Conservation (phyloP, 2,888 invertebrate species). For the Cheilosia soror region DNA sequence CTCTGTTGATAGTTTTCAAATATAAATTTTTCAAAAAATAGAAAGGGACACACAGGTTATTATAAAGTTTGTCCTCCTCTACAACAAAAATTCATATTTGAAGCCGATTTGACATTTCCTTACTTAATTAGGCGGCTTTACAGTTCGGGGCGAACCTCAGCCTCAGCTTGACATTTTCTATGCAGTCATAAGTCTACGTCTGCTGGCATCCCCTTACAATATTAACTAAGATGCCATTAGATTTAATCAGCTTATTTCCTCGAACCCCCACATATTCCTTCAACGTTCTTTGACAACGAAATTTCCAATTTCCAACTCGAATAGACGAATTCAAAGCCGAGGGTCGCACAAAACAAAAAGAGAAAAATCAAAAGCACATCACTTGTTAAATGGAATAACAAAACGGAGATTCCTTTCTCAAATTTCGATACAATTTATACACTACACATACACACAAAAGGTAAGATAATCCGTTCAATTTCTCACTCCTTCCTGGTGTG, state of each 20-base stretch:
- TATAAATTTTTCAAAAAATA: too few species aligned
- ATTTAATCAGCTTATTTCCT: constrained; percentile 71
- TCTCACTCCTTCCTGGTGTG: constrained; percentile 42
- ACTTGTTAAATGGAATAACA: constrained; percentile 59
- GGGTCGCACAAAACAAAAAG: constrained; percentile 21
- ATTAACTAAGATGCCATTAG: constrained; percentile 63
- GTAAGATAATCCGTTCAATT: constrained; percentile 75
- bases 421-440: constrained; percentile 68
- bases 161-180: too few species aligned
- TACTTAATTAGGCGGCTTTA: too few species aligned
- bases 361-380: constrained; percentile 57
- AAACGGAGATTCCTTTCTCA: constrained; percentile 53
- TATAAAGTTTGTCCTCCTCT: not conserved
- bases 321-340: constrained; percentile 39
- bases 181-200: not conserved
- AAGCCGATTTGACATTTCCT: constrained; percentile 27
- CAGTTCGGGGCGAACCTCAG: too few species aligned
- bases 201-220: constrained; percentile 29
- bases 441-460: constrained; percentile 49
- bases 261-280: constrained; percentile 4
- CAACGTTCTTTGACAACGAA: constrained; percentile 46
- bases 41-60: too few species aligned
- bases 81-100: not conserved
- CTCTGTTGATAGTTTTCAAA: too few species aligned
- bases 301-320: constrained; percentile 63